Base-by-base conservation (phyloP, 2,113 vertebrate genomes). In the Solea solea region DNA sequence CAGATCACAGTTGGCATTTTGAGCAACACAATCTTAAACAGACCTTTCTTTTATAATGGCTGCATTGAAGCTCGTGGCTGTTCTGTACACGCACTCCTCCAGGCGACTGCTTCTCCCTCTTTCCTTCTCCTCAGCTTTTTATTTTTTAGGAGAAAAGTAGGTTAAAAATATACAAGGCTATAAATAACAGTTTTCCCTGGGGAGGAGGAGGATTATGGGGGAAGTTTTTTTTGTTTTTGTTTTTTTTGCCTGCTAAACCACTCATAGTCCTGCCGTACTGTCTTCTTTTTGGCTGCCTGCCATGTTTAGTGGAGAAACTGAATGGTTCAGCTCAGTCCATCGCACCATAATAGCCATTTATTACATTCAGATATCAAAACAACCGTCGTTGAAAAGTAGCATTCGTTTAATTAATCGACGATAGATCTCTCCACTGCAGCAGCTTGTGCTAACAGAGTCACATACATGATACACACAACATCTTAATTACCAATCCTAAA, bases 131-230 rank as follows among this genome's bases (percentile, higher is more conserved):
- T 25, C 27, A n/a, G 51, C 50, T 72, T 84, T 78, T 87, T 76
- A 77, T 82, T 83, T 69, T 82, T 83, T 69, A 54, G 49, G 72
- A 69, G 78, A 74, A 78, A 86, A 87, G 79, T 88, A 84, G 85
- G 86, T 90, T 87, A 86, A 89, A 92, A 91, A 92, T 91, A 83
- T 87, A 88, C 77, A 71, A 67, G 54, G 81, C 84, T 87, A 87
- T 93, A 91, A 92, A 91, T 91, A 90, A 84, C 68, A 46, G 49
- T 65, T 84, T 85, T 80, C 82, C 79, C 34, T 10, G 52, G 75
- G 83, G 72, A 67, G 69, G 75, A 67, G 82, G 83, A 76, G 71
- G 82, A 84, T 88, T 87, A 87, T 86, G 67, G 72, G 49, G 42
- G 72, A 79, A 81, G 71, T 88, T 90, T 86, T 86, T 49, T 63